These are phyloP conservation scores for Caenorhabditis panamensis DNA, from an alignment of 2,888 invertebrate species.

Conservation along the genomic window DNA sequence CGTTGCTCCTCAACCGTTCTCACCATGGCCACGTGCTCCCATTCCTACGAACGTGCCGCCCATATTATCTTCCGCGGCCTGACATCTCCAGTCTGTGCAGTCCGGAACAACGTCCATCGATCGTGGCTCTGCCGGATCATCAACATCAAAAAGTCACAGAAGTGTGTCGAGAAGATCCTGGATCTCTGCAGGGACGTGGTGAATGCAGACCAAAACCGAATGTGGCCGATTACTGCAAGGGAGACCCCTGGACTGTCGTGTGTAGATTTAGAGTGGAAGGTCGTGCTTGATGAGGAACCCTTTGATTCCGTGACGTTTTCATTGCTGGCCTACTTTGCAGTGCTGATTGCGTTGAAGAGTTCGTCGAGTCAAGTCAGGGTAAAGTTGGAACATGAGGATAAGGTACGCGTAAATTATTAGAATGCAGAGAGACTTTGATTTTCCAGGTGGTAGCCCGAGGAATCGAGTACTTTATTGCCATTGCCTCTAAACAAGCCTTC, in stretches of 20 bases:
- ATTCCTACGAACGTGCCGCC: conserved; percentile 9
- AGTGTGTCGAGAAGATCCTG: conserved; percentile 25
- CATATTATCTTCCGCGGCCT: conserved; percentile 32
- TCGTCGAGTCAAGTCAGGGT: conserved; percentile 18
- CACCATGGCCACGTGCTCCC: conserved; percentile 5
- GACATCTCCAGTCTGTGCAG: conserved; percentile 10
- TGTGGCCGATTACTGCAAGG: conserved; percentile 31
- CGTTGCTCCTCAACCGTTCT: conserved; percentile 30
- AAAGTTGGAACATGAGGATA: background rate
- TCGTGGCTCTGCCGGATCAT: conserved; percentile 46
- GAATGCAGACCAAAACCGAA: background rate
- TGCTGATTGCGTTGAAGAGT: conserved; percentile 22
- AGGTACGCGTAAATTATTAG: no score
- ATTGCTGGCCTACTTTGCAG: conserved; percentile 33
- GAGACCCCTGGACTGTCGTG: conserved; percentile 40
- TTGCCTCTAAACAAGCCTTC: conserved; percentile 20
- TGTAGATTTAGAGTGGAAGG: conserved; percentile 46
- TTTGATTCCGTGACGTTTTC: conserved; percentile 13
- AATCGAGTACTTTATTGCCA: conserved; percentile 3
- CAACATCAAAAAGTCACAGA: conserved; percentile 19
- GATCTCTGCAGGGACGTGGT: conserved; percentile 9
- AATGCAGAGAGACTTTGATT: background rate
- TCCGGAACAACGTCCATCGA: conserved; percentile 38
- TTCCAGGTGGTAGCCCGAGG: conserved; percentile 6
- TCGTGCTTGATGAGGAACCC: conserved; percentile 27